phyloP scores from a whole-genome alignment of 2,888 invertebrate genomes.

The Cactoblastis cactorum region DNA sequence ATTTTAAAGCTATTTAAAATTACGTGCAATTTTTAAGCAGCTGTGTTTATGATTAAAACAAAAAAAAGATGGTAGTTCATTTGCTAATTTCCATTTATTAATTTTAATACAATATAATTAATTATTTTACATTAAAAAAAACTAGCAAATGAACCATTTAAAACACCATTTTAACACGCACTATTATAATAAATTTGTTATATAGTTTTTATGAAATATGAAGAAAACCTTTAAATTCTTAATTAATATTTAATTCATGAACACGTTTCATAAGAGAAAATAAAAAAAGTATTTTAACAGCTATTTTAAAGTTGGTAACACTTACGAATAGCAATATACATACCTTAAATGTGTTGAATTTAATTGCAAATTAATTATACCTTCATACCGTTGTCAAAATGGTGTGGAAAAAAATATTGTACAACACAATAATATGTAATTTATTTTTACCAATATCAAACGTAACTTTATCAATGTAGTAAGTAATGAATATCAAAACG shows the following conservation, averaged over 20 bases:
- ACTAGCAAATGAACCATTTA: not conserved
- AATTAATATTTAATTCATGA: not conserved
- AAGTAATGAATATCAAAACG: slow-evolving; percentile 1
- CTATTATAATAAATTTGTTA: not conserved
- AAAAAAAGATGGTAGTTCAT: not conserved
- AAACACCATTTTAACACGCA: not conserved
- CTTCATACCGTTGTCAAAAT: not conserved
- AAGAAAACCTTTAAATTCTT: not conserved
- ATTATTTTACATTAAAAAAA: not conserved
- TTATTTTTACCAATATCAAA: not conserved
- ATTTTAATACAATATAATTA: not conserved
- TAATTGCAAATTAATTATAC: not conserved
- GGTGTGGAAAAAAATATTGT: not conserved
- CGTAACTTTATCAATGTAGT: not conserved
- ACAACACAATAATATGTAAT: not conserved
- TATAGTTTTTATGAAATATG: not conserved
- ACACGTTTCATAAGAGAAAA: no score
- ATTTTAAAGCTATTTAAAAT: not conserved
- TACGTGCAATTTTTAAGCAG: not conserved
- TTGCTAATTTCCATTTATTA: not conserved
- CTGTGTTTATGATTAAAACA: not conserved
- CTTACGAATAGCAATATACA: no score
- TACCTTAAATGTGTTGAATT: not conserved
- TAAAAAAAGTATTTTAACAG: no score
- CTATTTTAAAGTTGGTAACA: no score